Percentiles rank a stretch among this genome's conserved stretches.
Evolutionary conservation across 1,140 invertebrate genomes (phyloP).

Genomic region (Tigriopus japonicus): DNA sequence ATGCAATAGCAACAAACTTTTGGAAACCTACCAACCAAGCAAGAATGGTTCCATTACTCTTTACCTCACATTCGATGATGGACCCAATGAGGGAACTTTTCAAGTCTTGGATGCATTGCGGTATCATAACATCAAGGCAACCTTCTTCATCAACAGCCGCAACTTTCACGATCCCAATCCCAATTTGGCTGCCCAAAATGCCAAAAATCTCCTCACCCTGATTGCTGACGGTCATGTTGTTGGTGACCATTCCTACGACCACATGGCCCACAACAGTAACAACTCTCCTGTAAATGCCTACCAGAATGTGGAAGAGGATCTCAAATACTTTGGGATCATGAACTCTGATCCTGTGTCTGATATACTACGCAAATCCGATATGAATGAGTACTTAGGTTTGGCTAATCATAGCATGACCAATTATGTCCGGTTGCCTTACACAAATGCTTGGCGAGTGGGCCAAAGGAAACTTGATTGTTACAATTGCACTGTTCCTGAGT

Average conservation of each 20-base stretch:
- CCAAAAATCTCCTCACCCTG: not conserved
- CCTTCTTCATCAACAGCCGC: constrained; percentile 11
- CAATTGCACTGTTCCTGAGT: not conserved
- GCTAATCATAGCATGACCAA: not conserved
- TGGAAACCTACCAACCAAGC: too few species aligned
- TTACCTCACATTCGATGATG: constrained; percentile 14
- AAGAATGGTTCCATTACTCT: not conserved
- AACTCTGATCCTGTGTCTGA: not conserved
- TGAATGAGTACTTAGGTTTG: not conserved
- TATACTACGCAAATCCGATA: not conserved
- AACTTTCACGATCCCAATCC: constrained; percentile 8
- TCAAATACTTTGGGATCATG: not conserved
- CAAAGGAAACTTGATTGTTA: not conserved
- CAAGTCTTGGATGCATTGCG: not conserved
- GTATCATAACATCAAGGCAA: not conserved
- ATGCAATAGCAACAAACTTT: too few species aligned
- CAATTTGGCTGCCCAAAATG: not conserved
- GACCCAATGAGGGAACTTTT: constrained; percentile 9
- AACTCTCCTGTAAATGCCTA: not conserved
- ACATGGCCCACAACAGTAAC: constrained; percentile 12
- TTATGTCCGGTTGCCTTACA: not conserved
- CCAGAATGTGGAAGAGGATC: not conserved
- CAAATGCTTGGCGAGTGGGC: not conserved
- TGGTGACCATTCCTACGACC: constrained; percentile 12
- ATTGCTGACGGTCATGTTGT: constrained; percentile 2